phyloP scores from a whole-genome alignment of 2,888 invertebrate genomes.

The Dynastes maya region DNA sequence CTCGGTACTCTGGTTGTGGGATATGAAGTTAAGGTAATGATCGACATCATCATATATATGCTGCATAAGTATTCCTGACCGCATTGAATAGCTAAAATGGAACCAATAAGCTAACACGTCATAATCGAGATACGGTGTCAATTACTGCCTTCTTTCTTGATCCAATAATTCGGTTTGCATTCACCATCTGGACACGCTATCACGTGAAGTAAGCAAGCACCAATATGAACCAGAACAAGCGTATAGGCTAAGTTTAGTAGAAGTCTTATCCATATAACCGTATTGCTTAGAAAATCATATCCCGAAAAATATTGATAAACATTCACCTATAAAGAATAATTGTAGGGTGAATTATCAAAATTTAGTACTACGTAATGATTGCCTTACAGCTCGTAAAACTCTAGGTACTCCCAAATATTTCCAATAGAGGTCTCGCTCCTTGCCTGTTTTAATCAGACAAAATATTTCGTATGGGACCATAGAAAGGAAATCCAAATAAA shows the following conservation, averaged over 20 bases:
- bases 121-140: neutral
- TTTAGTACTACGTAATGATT: neutral
- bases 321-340: conserved; percentile 53
- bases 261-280: conserved; percentile 19
- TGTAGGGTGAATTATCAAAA: neutral
- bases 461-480: conserved; percentile 54
- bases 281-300: conserved; percentile 24
- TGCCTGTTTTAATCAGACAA: neutral
- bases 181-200: conserved; percentile 50
- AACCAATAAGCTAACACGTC: neutral
- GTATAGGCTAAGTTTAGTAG: conserved; percentile 45
- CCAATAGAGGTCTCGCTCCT: neutral
- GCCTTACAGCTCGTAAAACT: conserved; percentile 52
- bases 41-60: conserved; percentile 52
- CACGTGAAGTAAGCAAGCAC: conserved; percentile 54
- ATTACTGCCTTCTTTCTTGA: conserved; percentile 25
- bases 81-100: conserved; percentile 40
- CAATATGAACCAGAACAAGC: conserved; percentile 54
- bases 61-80: conserved; percentile 53
- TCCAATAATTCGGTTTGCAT: conserved; percentile 46
- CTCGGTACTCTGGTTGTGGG: conserved; percentile 49
- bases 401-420: conserved; percentile 23
- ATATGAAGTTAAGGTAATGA: conserved; percentile 53
- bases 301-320: conserved; percentile 55
- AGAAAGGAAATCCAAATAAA: conserved; percentile 54